A percentile compares a stretch with the other conserved stretches of the same genome.
Conservation (phyloP, 2,113 vertebrate species). For the Alces alces region DNA sequence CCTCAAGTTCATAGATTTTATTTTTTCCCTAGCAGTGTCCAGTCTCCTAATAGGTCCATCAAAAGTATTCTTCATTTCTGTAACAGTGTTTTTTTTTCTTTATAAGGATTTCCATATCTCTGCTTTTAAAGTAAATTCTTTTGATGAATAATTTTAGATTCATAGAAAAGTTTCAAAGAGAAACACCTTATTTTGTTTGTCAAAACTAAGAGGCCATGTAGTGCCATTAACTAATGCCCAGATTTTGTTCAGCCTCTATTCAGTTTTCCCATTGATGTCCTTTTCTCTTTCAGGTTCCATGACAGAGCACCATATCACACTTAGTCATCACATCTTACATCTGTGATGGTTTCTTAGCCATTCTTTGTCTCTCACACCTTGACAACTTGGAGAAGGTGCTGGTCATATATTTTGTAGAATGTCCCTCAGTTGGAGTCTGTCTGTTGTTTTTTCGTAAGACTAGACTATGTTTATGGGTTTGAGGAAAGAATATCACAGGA, state of each 20-base stretch:
- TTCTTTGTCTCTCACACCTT: background rate
- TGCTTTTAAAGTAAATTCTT: background rate
- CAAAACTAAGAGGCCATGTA: background rate
- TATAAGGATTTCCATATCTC: background rate
- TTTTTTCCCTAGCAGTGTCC: background rate
- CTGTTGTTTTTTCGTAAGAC: background rate
- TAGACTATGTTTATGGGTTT: background rate
- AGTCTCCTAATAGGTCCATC: background rate
- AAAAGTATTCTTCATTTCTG: background rate
- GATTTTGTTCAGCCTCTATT: background rate
- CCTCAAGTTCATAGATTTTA: background rate
- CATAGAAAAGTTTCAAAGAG: background rate
- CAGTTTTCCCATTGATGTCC: background rate
- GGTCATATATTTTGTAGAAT: background rate
- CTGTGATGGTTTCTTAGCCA: background rate
- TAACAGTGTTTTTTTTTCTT: background rate
- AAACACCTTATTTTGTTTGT: background rate
- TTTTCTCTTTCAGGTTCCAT: background rate
- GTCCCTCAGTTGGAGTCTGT: background rate
- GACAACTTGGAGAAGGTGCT: background rate
- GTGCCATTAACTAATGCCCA: background rate
- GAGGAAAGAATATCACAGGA: background rate
- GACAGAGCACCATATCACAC: background rate
- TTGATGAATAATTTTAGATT: background rate
- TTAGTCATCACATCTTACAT: background rate